These are phyloP conservation scores for Lysiphlebus fabarum DNA, from an alignment of 1,140 invertebrate species.

Conservation along the genomic window DNA sequence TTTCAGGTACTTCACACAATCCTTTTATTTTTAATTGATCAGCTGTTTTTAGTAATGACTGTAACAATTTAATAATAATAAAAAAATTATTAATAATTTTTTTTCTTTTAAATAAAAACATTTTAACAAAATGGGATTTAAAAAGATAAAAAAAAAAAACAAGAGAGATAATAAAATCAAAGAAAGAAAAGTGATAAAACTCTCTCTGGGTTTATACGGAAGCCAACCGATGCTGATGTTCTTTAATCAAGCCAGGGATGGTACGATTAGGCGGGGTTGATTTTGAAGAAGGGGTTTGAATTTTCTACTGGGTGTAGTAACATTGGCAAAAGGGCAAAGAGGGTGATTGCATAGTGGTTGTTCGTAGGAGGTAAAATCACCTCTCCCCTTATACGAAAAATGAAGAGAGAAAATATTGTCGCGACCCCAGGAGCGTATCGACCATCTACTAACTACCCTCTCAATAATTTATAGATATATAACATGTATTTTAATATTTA, in stretches of 20 bases:
- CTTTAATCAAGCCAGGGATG: slow-evolving; percentile 52
- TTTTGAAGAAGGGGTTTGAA: slow-evolving; percentile 16
- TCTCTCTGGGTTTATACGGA: slow-evolving; percentile 24
- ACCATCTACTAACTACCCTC: slow-evolving; percentile 35
- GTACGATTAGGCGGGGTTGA: slow-evolving; percentile 49
- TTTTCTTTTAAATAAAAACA: too few species aligned
- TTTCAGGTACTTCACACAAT: slow-evolving; percentile 66
- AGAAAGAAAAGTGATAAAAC: slow-evolving; percentile 2
- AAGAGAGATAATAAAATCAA: not conserved
- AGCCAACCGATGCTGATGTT: slow-evolving; percentile 39
- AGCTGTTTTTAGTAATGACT: slow-evolving; percentile 72
- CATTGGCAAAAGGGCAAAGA: slow-evolving; percentile 28
- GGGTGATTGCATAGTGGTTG: slow-evolving; percentile 29
- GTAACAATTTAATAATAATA: slow-evolving; percentile 35
- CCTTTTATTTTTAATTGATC: slow-evolving; percentile 77
- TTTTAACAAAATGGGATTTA: too few species aligned
- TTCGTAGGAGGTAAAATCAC: slow-evolving; percentile 46
- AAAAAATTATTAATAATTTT: too few species aligned
- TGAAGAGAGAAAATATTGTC: slow-evolving; percentile 36
- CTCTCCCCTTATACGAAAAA: slow-evolving; percentile 43
- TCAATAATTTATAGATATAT: too few species aligned
- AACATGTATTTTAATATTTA: too few species aligned
- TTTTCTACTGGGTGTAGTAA: slow-evolving; percentile 18
- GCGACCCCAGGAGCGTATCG: slow-evolving; percentile 52
- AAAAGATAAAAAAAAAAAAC: not conserved